phyloP scores from a whole-genome alignment of 2,888 invertebrate species.

The Rhorus exstirpatorius region DNA sequence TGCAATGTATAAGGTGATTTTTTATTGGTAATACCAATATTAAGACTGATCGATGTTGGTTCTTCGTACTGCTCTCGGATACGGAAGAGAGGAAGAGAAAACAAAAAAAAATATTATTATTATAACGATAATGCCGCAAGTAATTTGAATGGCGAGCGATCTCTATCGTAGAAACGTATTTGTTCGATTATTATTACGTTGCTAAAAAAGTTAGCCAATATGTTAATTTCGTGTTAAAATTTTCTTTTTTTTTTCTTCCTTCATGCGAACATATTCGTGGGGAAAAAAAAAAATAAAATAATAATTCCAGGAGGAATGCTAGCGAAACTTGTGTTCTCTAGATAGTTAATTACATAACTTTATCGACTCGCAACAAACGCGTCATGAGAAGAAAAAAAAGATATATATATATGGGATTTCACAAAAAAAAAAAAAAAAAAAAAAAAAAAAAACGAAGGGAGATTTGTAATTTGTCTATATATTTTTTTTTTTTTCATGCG shows the following conservation, averaged over 20 bases:
- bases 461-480: no score
- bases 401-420: no score
- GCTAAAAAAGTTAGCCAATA: conserved; percentile 59
- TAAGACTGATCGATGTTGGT: conserved; percentile 86
- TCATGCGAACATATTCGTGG: not conserved
- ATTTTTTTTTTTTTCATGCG: no score
- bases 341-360: conserved; percentile 65
- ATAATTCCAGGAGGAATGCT: conserved; percentile 28
- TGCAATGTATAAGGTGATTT: conserved; percentile 83
- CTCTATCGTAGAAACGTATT: conserved; percentile 30
- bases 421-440: no score
- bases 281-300: not conserved
- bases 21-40: conserved; percentile 84
- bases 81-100: conserved; percentile 40
- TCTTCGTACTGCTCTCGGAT: conserved; percentile 80
- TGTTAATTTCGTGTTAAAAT: conserved; percentile 53
- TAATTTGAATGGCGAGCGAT: conserved; percentile 47
- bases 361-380: conserved; percentile 27
- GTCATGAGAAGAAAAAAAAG: conserved; percentile 10
- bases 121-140: conserved; percentile 48
- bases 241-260: conserved; percentile 42
- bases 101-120: conserved; percentile 22
- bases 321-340: conserved; percentile 58
- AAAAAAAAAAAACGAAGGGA: no score
- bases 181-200: conserved; percentile 54